A percentile compares a stretch with the other conserved stretches of the same genome.
Conservation (phyloP, 2,113 vertebrate species). For the Actenoides lindsayi region DNA sequence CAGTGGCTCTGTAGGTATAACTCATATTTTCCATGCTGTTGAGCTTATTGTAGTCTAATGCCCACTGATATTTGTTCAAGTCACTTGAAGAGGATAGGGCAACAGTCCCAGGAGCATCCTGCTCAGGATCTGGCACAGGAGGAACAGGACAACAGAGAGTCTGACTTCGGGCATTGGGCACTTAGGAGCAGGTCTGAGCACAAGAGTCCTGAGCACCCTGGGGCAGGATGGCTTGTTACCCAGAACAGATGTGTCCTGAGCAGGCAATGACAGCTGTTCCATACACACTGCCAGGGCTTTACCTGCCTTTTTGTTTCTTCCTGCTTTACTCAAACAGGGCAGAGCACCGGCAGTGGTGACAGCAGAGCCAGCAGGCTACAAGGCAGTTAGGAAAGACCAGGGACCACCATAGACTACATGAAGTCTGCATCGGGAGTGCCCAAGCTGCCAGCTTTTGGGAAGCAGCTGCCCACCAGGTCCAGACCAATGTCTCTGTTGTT, state of each 20-base stretch:
- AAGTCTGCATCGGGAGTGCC: no score
- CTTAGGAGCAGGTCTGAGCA: not conserved
- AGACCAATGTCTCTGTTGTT: not conserved
- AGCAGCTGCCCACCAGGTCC: not conserved
- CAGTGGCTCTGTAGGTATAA: not conserved
- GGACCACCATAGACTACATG: not conserved
- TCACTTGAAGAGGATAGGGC: not conserved
- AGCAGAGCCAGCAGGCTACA: not conserved
- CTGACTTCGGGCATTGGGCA: not conserved
- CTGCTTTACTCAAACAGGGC: not conserved
- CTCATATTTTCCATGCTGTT: not conserved
- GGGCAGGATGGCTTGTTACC: not conserved
- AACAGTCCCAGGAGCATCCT: not conserved
- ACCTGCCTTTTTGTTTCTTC: not conserved
- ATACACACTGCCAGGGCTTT: not conserved
- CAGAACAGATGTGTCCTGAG: not conserved
- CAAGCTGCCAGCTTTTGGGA: not conserved
- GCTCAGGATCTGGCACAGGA: not conserved
- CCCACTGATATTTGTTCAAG: not conserved
- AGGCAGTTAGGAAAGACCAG: not conserved
- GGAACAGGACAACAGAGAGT: not conserved
- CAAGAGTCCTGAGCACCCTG: not conserved
- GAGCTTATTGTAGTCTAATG: not conserved
- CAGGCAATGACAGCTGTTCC: not conserved
- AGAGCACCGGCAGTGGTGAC: accelerated